Base-by-base conservation (phyloP, 1,140 invertebrate species). In the Pogonus chalceus region DNA sequence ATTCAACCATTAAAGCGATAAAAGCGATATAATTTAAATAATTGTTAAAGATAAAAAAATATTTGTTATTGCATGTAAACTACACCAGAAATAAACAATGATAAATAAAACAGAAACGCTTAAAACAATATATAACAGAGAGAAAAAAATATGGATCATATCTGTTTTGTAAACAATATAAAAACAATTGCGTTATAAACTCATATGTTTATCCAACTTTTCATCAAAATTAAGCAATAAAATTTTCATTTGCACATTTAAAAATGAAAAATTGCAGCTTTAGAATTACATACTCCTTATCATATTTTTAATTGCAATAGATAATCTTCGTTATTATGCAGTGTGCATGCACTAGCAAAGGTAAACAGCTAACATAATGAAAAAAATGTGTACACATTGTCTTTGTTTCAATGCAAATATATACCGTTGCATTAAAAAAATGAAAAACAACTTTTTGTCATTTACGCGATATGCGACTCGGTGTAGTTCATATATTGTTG, bases 361-460 rank as follows among this genome's bases (percentile, higher is more conserved):
- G 37, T 43, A 43, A 31, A 31, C 14, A 31, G 4, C 26, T 14
- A 31, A 4, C 7, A 16, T 10, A 43, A 12, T 4, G 18, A 9
- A 43, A 43, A 43, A 43, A 43, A 10, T 43, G 37, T 43, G 37
- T 43, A 43, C 37, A 43, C 37, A 43, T 43, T 43, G 37, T 43
- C 37, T 43, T 43, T 43, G 37, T 43, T 43, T 16, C 7, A 43
- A 43, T 43, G 37, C 18, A 43, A 43, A 43, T 43, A 43, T 43
- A 31, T 31, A 14, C 26, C 7, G 3, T 12, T 12, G 7, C 9
- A 18, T 4, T 10, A 10, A 43, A 10, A 43, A 16, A 9, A 16
- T 4, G 18, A 43, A 43, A 43, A 18, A 43, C 7, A 12, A 4
- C 3, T 43, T 12, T 3, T 18, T 43, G 37, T 12, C 18, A 43